Evolutionary conservation across 1,140 invertebrate species (phyloP).

Genomic region (Centruroides vittatus): DNA sequence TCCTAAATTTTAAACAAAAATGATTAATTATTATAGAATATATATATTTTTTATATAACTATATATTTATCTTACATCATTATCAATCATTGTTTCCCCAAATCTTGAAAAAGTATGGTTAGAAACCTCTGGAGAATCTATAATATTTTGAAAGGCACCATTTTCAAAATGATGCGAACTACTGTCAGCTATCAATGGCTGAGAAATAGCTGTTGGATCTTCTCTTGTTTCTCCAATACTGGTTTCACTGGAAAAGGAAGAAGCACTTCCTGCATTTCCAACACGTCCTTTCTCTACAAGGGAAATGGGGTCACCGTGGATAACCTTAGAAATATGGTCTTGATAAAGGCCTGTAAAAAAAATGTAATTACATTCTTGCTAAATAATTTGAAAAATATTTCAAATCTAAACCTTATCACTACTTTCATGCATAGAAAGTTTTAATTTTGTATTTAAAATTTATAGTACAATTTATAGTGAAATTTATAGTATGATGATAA

Average conservation of each 20-base stretch:
- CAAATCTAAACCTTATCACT: too few species aligned
- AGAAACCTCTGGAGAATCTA: slow-evolving; percentile 22
- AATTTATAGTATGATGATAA: too few species aligned
- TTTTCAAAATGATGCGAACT: slow-evolving; percentile 18
- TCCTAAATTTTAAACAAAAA: slow-evolving; percentile 22
- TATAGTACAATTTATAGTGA: too few species aligned
- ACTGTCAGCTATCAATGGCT: slow-evolving; percentile 6
- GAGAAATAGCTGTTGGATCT: slow-evolving; percentile 19
- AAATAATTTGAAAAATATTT: too few species aligned
- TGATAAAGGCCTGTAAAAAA: background rate
- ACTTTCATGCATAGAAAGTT: too few species aligned
- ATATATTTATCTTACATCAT: background rate
- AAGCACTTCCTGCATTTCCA: slow-evolving; percentile 27
- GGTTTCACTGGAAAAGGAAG: slow-evolving; percentile 22
- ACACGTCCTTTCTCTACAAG: slow-evolving; percentile 40
- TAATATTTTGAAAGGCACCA: slow-evolving; percentile 22
- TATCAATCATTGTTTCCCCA: slow-evolving; percentile 23
- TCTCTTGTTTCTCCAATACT: slow-evolving; percentile 15
- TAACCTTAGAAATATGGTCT: background rate
- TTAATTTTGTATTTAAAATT: too few species aligned
- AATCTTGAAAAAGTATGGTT: slow-evolving; percentile 22
- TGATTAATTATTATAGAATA: background rate
- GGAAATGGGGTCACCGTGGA: slow-evolving; percentile 36
- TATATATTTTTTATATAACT: background rate
- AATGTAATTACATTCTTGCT: background rate